Conservation (phyloP, 2,888 invertebrate species). For the Heteromurus nitidus region DNA sequence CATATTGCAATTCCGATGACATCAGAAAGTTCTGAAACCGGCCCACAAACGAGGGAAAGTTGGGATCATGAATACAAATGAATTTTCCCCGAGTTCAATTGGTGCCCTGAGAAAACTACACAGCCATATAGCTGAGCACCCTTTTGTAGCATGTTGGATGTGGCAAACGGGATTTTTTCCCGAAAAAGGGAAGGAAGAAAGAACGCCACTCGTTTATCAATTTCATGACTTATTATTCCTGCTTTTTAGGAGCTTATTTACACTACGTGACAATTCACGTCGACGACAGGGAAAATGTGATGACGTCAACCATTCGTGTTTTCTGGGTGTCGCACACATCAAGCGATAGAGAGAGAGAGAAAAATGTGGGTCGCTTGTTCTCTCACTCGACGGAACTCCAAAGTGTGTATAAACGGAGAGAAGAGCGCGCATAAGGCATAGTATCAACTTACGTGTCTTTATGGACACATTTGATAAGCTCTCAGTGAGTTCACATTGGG, state of each 20-base stretch:
- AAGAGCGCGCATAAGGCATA: too few species aligned
- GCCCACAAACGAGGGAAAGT: too few species aligned
- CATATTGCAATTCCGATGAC: too few species aligned
- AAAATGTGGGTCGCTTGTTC: constrained; percentile 34
- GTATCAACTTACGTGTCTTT: not conserved
- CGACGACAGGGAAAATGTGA: constrained; percentile 16
- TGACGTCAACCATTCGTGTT: constrained; percentile 17
- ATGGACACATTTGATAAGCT: not conserved
- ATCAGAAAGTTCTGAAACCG: too few species aligned
- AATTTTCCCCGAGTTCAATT: too few species aligned
- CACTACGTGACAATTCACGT: constrained; percentile 16
- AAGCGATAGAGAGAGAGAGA: not conserved
- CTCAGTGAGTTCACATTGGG: not conserved
- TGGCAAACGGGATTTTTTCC: not conserved
- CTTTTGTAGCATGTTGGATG: too few species aligned
- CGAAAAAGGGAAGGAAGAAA: not conserved
- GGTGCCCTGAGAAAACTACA: too few species aligned
- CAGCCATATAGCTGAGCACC: too few species aligned
- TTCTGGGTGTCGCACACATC: not conserved
- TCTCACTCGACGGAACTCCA: not conserved
- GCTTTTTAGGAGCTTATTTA: not conserved
- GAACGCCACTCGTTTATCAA: constrained; percentile 27
- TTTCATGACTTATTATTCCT: constrained; percentile 1
- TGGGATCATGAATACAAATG: too few species aligned
- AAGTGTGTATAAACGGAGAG: too few species aligned